Conservation (phyloP, 2,797 vertebrate genomes). For the Bradypus variegatus region DNA sequence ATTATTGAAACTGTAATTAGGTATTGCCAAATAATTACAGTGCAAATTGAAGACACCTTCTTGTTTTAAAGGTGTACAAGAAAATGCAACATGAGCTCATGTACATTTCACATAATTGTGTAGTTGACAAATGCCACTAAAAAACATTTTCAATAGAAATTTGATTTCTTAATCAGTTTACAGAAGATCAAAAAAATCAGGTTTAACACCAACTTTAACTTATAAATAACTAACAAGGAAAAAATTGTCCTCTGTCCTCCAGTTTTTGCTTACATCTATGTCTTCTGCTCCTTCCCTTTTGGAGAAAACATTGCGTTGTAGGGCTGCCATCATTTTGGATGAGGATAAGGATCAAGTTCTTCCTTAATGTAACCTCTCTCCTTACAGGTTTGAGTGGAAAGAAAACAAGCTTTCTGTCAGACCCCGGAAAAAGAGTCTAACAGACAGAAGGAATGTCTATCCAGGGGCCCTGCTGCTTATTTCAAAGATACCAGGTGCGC, state of each 20-base stretch:
- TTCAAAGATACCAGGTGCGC: no score
- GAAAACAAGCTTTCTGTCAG: no score
- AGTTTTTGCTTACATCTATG: constrained; percentile 4
- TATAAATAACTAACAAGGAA: constrained; percentile 72
- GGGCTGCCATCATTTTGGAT: no score
- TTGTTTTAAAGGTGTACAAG: constrained; percentile 66
- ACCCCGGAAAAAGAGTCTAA: no score
- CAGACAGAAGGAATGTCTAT: no score
- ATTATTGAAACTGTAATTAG: constrained; percentile 71
- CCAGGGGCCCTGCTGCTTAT: no score
- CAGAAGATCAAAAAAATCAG: constrained; percentile 49
- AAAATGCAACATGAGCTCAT: constrained; percentile 63
- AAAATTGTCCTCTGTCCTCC: constrained; percentile 35
- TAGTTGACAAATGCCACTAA: constrained; percentile 40
- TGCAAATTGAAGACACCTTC: constrained; percentile 72
- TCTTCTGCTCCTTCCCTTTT: constrained; percentile 44
- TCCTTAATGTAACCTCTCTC: no score
- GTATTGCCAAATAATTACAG: constrained; percentile 66
- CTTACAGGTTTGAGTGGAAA: no score
- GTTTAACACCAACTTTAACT: constrained; percentile 69
- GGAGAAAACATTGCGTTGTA: no score
- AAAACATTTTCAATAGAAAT: constrained; percentile 69
- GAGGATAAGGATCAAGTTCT: no score
- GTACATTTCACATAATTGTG: constrained; percentile 56
- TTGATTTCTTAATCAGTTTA: constrained; percentile 61